Base-by-base conservation (phyloP, 2,797 vertebrate species). In the Pagetopsis macropterus region DNA sequence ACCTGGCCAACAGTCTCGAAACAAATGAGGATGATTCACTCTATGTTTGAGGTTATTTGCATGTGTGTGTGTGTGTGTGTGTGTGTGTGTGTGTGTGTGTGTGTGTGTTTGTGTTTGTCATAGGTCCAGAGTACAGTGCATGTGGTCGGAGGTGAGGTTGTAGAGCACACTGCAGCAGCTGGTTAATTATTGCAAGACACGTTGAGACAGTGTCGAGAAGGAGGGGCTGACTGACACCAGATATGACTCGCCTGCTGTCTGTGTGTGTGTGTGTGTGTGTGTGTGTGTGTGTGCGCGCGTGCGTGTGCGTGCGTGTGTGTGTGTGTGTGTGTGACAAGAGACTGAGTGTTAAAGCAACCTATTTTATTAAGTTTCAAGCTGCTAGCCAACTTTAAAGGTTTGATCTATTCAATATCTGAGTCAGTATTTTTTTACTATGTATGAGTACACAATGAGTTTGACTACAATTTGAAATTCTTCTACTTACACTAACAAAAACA, bases 191-290 rank as follows among this genome's bases (percentile, higher is more conserved):
- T 91, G 69, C 56, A 82, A 70, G 84, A 87, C 86, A 85, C 45
- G 87, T 88, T 83, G 63, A 89, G 89, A 86, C 85, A 81, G 65
- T 50, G 43, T 70, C 77, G 67, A 71, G 72, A 78, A 67, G 88
- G 88, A 83, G 87, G 87, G 86, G 87, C 77, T 17, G 82, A 72
- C 86, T 83, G 91, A 90, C 91, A 93, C 71, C 79, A 86, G 70
- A 93, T 92, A 93, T 93, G 87, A 94, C 93, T 95, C 88, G 88
- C 72, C 80, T 9, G 75, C n/a, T 72, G 15, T 69, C 31, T 63
- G 33, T 65, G 54, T 43, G 11, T 66, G 13, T 66, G 37, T 71
- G 27, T 76, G 37, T 63, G 17, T 49, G 31, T 45, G 56, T 44
- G 3, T 60, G 66, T 55, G 49, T 59, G 69, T 59, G 27, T 64